Conservation (phyloP, 1,140 invertebrate species). For the Zophobas morio region DNA sequence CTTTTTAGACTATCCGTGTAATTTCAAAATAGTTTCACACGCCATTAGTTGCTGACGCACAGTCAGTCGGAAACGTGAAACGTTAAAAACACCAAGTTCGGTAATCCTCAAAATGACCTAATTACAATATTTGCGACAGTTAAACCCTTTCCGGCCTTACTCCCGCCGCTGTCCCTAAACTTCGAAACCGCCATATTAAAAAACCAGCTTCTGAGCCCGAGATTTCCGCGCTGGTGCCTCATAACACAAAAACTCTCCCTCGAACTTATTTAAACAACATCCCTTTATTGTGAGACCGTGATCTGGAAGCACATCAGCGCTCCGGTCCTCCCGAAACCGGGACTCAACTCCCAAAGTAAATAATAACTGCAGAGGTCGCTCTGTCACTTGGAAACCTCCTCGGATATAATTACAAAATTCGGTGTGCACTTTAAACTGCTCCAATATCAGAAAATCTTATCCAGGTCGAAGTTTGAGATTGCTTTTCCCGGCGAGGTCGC, state of each 20-base stretch:
- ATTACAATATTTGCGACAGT: too few relatives aligned
- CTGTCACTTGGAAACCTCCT: constrained; percentile 7
- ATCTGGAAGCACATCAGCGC: not conserved
- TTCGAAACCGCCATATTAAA: too few relatives aligned
- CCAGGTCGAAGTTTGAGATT: constrained; percentile 26
- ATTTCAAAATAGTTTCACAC: too few relatives aligned
- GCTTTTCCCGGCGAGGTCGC: not conserved
- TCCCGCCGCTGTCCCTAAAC: too few relatives aligned
- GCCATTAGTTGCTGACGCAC: too few relatives aligned
- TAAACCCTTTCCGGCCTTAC: too few relatives aligned
- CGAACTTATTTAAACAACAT: not conserved
- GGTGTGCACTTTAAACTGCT: constrained; percentile 4
- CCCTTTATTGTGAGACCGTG: constrained; percentile 12
- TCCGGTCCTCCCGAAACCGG: too few relatives aligned
- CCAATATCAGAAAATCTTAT: constrained; percentile 25
- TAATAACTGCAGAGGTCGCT: constrained; percentile 8
- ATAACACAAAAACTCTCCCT: constrained; percentile 3
- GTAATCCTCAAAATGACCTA: too few relatives aligned
- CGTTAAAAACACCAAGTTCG: too few relatives aligned
- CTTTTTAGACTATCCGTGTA: too few relatives aligned
- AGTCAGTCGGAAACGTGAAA: too few relatives aligned
- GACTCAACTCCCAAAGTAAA: constrained; percentile 2
- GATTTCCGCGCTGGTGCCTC: not conserved
- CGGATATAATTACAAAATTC: constrained; percentile 26
- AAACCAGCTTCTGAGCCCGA: too few relatives aligned